A percentile compares a stretch with the other conserved stretches of the same genome.
Conservation (phyloP, 2,888 invertebrate genomes). For the Argyresthia goedartella region DNA sequence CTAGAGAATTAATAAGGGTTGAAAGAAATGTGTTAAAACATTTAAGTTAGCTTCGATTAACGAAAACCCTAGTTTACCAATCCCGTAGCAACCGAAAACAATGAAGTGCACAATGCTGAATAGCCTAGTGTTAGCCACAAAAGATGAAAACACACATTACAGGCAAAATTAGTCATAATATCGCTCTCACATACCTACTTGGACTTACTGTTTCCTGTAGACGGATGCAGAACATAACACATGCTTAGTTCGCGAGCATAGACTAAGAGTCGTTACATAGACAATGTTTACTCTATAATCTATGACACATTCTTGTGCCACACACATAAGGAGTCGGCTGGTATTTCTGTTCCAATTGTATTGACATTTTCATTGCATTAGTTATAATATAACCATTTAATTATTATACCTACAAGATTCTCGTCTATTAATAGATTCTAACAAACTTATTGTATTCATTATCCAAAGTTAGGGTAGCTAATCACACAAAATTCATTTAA, state of each 20-base stretch:
- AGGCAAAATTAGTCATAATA: constrained; percentile 47
- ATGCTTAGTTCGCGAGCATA: constrained; percentile 42
- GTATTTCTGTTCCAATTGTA: no score
- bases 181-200: constrained; percentile 62
- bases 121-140: constrained; percentile 58
- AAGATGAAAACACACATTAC: constrained; percentile 45
- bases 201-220: constrained; percentile 85
- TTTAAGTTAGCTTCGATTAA: constrained; percentile 20
- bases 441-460: no score
- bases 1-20: constrained; percentile 22
- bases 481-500: no score
- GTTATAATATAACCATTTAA: no score
- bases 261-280: constrained; percentile 27
- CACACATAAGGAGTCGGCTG: constrained; percentile 52
- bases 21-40: constrained; percentile 17
- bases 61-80: constrained; percentile 10
- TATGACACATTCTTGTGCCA: constrained; percentile 21
- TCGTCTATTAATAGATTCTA: no score
- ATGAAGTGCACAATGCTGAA: constrained; percentile 35
- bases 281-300: constrained; percentile 29
- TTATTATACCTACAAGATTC: no score
- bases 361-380: no score
- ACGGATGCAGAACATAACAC: constrained; percentile 70
- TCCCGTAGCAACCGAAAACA: constrained; percentile 35
- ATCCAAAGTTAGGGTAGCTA: no score